Evolutionary conservation across 2,888 invertebrate species (phyloP), one percentile per base, ranked within the genome.

Genomic region (Craniophora ligustri): DNA sequence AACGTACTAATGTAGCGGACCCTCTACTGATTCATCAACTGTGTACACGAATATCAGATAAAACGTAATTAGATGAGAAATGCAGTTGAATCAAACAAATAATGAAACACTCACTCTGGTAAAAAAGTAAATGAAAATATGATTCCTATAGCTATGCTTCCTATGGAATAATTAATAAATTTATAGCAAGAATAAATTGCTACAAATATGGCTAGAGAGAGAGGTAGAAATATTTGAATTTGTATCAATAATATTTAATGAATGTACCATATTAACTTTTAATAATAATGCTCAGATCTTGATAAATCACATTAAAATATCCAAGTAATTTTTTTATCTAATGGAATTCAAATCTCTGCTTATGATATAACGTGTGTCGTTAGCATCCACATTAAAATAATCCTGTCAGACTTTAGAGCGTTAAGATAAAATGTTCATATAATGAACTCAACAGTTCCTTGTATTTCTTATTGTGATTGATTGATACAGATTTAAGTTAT

Each of bases 371-470:
- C 28, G 57, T 56, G 45, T 59, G 55, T 63, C 67, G 54, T 60
- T 57, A 44, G 49, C 47, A 54, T 44, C 57, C 65, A 68, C 49
- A 75, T 75, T 72, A 66, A 67, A 74, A 78, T 83, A 84, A 78
- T 82, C 82, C 82, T 80, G 69, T 62, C 59, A 57, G 42, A 73
- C 70, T 64, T 71, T 66, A 65, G 63, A 72, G 78, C 66, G 78
- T 84, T 81, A 81, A 80, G 82, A 87, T 86, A 81, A 79, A 65
- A 58, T 58, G 57, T 28, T 65, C 30, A 58, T 56, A 60, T 55
- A 47, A 63, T 51, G 48, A 67, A 53, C 40, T 56, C 5, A 1
- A 11, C 28, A 40, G 48, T 32, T 28, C 45, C 47, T 60, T 67
- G n/a, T 36, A 48, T 53, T 67, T 59, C 23, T 44, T 68, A 36